Conservation (phyloP, 2,888 invertebrate genomes). For the Meteorus cinctellus region DNA sequence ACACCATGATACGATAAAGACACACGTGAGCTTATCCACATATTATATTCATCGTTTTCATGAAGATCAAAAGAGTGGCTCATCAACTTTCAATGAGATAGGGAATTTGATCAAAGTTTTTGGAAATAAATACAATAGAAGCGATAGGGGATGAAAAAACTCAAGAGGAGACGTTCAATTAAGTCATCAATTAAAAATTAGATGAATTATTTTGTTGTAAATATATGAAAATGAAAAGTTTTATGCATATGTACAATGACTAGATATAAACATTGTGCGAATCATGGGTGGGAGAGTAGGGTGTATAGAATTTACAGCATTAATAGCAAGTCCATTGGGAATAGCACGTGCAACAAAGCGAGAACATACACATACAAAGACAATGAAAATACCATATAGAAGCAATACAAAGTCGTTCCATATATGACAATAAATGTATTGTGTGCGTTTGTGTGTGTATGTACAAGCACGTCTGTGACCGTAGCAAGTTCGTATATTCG, state of each 20-base stretch:
- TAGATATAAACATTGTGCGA: background rate
- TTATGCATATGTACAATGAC: background rate
- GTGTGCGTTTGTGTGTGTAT: background rate
- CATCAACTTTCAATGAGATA: too few relatives aligned
- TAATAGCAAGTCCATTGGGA: slow-evolving; percentile 38
- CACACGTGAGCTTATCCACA: background rate
- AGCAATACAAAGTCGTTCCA: background rate
- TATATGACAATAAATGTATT: background rate
- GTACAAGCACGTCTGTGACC: slow-evolving; percentile 33
- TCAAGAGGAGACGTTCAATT: too few relatives aligned
- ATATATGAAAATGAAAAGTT: background rate
- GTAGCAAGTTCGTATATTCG: slow-evolving; percentile 34
- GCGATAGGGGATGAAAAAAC: too few relatives aligned
- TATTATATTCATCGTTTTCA: background rate
- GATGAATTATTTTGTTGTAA: too few relatives aligned
- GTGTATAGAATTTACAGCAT: slow-evolving; percentile 39
- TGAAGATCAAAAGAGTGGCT: too few relatives aligned
- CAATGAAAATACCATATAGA: slow-evolving; percentile 25
- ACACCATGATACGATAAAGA: slow-evolving; percentile 27
- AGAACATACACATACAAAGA: background rate
- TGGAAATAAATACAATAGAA: too few relatives aligned
- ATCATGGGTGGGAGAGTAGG: slow-evolving; percentile 25
- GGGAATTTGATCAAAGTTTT: too few relatives aligned
- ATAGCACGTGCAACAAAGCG: slow-evolving; percentile 24
- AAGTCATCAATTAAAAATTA: too few relatives aligned